A percentile compares a stretch with the other conserved stretches of the same genome.
phyloP scores from a whole-genome alignment of 2,888 invertebrate genomes.

The Drosophila lacicola region DNA sequence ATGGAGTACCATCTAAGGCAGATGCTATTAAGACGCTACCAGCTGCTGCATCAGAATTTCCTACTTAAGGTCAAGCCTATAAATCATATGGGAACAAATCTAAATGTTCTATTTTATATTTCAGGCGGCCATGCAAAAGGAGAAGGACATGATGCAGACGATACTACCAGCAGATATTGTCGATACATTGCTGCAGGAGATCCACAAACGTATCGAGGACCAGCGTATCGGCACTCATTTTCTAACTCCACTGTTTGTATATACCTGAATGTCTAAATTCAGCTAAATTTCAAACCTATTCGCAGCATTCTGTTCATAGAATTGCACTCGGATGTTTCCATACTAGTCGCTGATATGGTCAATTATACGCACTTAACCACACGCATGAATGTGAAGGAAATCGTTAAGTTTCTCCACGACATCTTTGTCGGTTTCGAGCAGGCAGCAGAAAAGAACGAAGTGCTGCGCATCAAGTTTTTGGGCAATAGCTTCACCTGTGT shows the following conservation, averaged over 20 bases:
- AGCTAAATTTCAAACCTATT: no score
- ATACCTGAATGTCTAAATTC: no score
- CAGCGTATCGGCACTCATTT: constrained; percentile 5
- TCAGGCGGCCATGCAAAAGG: constrained; percentile 85
- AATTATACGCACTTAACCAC: constrained; percentile 93
- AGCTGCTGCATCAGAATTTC: constrained; percentile 37
- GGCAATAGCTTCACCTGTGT: constrained; percentile 97
- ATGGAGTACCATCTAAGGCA: constrained; percentile 28
- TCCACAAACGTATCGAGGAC: constrained; percentile 85
- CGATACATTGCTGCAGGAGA: constrained; percentile 86
- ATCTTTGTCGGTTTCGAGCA: constrained; percentile 95
- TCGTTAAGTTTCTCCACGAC: constrained; percentile 94
- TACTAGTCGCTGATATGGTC: constrained; percentile 96
- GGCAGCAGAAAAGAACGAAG: constrained; percentile 92
- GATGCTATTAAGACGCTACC: constrained; percentile 31
- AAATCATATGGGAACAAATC: no score
- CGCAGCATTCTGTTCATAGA: constrained; percentile 93
- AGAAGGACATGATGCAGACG: constrained; percentile 93
- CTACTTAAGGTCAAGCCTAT: constrained; percentile 26
- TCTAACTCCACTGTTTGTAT: constrained; percentile 19
- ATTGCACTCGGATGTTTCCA: constrained; percentile 93
- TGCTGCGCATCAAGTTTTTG: constrained; percentile 94
- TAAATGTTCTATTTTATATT: background rate
- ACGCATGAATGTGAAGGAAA: constrained; percentile 90
- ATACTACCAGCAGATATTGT: constrained; percentile 94